Conservation (phyloP, 2,113 vertebrate genomes). For the Opisthocomus hoazin region DNA sequence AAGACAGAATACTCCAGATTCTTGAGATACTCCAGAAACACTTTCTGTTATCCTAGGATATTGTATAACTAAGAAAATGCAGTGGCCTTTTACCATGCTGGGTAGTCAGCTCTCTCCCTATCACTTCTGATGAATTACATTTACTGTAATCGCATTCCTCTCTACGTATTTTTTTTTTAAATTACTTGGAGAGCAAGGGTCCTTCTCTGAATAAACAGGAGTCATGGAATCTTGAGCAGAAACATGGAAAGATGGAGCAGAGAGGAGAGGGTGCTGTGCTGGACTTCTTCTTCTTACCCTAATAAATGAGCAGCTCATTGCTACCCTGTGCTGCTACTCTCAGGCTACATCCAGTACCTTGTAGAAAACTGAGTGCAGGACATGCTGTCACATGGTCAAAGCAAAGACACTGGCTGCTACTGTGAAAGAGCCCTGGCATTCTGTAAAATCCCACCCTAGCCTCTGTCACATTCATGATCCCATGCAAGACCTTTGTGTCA, state of each 20-base stretch:
- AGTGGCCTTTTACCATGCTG: neutral
- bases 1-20: neutral
- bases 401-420: neutral
- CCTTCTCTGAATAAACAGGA: neutral
- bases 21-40: neutral
- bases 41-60: neutral
- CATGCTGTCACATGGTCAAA: neutral
- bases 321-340: neutral
- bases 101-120: neutral
- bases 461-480: accelerated
- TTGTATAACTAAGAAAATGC: neutral
- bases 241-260: neutral
- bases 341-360: accelerated
- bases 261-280: neutral
- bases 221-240: neutral
- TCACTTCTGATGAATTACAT: neutral
- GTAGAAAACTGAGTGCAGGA: neutral
- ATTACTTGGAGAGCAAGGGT: neutral
- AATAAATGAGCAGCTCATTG: neutral
- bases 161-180: neutral
- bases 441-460: neutral
- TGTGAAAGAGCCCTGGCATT: neutral
- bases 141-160: neutral
- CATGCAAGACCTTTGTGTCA: neutral
- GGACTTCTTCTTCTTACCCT: neutral